phyloP scores from a whole-genome alignment of 2,113 vertebrate genomes.

The Sebastes schlegelii region DNA sequence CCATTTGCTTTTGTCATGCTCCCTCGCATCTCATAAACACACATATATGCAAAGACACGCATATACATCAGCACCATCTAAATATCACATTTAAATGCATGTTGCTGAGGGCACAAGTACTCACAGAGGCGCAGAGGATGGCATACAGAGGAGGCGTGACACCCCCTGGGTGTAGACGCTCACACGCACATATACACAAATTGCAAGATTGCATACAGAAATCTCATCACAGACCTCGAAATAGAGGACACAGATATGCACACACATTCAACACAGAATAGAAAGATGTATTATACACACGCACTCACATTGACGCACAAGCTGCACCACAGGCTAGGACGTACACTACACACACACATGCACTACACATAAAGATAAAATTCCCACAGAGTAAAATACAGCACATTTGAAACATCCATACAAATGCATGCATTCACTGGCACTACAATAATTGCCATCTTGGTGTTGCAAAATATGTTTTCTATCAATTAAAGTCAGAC shows the following conservation, averaged over 20 bases:
- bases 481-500: slow-evolving; percentile 68
- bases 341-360: not conserved
- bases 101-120: slow-evolving; percentile 13
- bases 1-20: slow-evolving; percentile 37
- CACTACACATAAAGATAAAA: not conserved
- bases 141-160: slow-evolving; percentile 15
- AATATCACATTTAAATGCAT: slow-evolving; percentile 62
- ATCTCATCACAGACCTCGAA: slow-evolving; percentile 16
- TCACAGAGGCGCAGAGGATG: slow-evolving; percentile 15
- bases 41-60: not conserved
- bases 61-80: slow-evolving; percentile 9
- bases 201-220: not conserved
- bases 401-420: slow-evolving; percentile 8
- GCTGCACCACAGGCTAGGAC: not conserved
- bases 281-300: not conserved
- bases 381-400: not conserved
- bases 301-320: not conserved
- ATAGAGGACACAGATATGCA: slow-evolving; percentile 6
- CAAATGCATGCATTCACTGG: slow-evolving; percentile 1
- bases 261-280: not conserved
- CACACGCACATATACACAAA: not conserved
- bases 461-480: slow-evolving; percentile 56
- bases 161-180: not conserved
- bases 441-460: slow-evolving; percentile 13
- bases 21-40: not conserved